Evolutionary conservation across 2,797 vertebrate genomes (phyloP).

Genomic region (Melanotaenia trifasciata): DNA sequence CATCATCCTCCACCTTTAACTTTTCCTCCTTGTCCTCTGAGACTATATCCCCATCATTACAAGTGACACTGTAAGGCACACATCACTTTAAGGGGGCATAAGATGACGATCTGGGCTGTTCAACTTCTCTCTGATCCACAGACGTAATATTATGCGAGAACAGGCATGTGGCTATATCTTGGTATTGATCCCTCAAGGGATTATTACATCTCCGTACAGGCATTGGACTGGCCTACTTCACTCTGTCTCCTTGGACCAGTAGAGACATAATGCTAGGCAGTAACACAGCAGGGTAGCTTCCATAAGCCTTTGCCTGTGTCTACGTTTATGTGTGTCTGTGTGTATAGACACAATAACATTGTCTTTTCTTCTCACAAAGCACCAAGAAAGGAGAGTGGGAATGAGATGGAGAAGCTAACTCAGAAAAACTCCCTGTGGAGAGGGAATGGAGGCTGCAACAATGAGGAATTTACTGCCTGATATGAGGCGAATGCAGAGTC

Average conservation of each 20-base stretch:
- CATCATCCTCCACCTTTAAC: constrained; percentile 45
- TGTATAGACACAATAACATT: constrained; percentile 67
- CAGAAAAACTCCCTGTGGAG: constrained; percentile 76
- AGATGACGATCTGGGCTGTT: constrained; percentile 54
- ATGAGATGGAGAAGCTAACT: constrained; percentile 71
- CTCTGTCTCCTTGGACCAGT: constrained; percentile 73
- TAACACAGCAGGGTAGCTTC: constrained; percentile 72
- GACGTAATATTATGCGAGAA: constrained; percentile 72
- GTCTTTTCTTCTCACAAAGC: constrained; percentile 52
- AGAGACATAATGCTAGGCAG: constrained; percentile 73
- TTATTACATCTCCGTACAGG: constrained; percentile 55
- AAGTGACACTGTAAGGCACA: constrained; percentile 62
- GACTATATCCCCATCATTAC: constrained; percentile 60
- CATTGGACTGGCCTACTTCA: constrained; percentile 49
- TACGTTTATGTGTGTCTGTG: constrained; percentile 31
- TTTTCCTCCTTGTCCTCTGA: constrained; percentile 61
- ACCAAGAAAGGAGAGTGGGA: constrained; percentile 64
- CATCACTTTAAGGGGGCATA: constrained; percentile 48
- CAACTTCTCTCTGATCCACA: constrained; percentile 74
- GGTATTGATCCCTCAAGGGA: constrained; percentile 77
- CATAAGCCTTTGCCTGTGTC: constrained; percentile 70
- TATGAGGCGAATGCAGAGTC: constrained; percentile 63
- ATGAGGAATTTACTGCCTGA: constrained; percentile 77
- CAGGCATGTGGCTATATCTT: constrained; percentile 63
- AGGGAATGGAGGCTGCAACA: constrained; percentile 64